phyloP scores from a whole-genome alignment of 2,797 vertebrate genomes.

The Hipposideros larvatus region DNA sequence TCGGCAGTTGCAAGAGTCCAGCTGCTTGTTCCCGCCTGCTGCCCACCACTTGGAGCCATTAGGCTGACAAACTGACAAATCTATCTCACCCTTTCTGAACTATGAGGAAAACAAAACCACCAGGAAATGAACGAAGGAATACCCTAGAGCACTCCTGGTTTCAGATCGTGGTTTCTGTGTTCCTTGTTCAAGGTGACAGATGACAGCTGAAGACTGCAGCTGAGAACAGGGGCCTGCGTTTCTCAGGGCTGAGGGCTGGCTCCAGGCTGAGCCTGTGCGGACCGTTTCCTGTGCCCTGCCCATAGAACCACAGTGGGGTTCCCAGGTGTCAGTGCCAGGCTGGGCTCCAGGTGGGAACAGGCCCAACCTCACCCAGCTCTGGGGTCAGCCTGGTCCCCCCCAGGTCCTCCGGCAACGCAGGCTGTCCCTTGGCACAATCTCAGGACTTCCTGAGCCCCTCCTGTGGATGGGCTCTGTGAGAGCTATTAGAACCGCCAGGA shows the following conservation, averaged over 20 bases:
- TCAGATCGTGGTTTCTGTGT: background rate
- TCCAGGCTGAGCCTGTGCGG: background rate
- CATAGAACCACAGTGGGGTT: accelerated
- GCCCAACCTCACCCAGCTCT: background rate
- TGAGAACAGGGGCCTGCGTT: background rate
- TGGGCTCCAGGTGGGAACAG: background rate
- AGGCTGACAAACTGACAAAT: background rate
- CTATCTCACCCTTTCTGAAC: background rate
- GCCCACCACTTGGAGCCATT: accelerated
- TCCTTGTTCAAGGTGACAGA: background rate
- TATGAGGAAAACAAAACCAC: too few relatives aligned
- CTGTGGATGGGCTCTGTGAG: accelerated
- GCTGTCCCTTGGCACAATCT: background rate
- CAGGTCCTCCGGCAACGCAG: too few relatives aligned
- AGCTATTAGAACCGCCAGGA: background rate
- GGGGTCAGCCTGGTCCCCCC: background rate
- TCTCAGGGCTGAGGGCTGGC: background rate
- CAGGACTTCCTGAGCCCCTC: accelerated
- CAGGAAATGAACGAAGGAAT: too few relatives aligned
- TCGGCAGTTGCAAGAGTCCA: background rate
- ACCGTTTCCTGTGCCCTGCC: accelerated
- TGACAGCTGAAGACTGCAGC: background rate
- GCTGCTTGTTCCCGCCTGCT: too few relatives aligned
- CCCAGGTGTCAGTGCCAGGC: background rate
- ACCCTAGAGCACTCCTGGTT: background rate